Evolutionary conservation across 2,888 invertebrate species (phyloP), one percentile per base, ranked within the genome.

Genomic region (Linyphia triangularis): DNA sequence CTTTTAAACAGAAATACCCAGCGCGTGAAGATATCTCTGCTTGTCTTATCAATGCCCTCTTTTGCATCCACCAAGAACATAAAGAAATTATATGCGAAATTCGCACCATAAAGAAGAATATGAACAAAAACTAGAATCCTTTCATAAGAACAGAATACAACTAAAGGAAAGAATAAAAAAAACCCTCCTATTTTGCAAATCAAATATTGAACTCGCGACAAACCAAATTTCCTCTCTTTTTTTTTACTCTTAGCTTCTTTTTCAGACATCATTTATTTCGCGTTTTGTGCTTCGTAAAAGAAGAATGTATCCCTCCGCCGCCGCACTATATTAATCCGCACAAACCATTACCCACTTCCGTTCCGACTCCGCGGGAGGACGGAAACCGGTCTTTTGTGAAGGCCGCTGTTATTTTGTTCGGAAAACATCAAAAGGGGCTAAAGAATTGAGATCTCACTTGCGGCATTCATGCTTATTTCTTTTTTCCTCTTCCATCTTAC

Each of bases 341-440:
- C 85, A 85, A 85, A 85, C 85, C 85, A 85, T 85, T 85, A 85
- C 78, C 78, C 78, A 85, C 85, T 85, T 85, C 78, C 85, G 85
- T 85, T 78, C 69, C 43, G 85, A 77, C 84, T 85, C 84, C 77
- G 65, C 84, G 69, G 78, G 85, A 85, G 70, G 85, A 85, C 85
- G 77, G 78, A 85, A 85, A 85, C 78, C 78, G 77, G 77, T 85
- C 85, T 85, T 85, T 85, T 85, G 85, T 85, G 77, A 78, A 67
- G 70, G 70, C 70, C 70, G 78, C 61, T 85, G 78, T 85, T 85
- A 69, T 85, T 85, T 69, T 85, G 77, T 85, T 77, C 78, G 61
- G 85, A 69, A 70, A 85, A 85, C 77, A 69, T 78, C 77, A 77
- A 83, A 75, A 85, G 85, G 51, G 85, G 78, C 78, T 70, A 78